Percentiles rank a stretch among this genome's conserved stretches.
phyloP scores from a whole-genome alignment of 2,113 vertebrate species.

The Tenrec ecaudatus region DNA sequence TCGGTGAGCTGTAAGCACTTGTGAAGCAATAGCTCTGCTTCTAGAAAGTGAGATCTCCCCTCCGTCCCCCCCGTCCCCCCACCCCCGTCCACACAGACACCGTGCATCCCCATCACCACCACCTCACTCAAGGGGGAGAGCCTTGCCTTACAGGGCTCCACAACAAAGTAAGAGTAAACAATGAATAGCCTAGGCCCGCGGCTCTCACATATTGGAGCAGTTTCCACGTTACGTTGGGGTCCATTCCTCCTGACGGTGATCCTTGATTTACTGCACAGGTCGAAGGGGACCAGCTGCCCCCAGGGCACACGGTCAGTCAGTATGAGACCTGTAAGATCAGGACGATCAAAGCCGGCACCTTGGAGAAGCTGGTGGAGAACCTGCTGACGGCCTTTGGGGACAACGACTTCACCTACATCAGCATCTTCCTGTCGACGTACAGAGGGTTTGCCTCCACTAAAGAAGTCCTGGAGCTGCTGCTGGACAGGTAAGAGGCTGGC shows the following conservation, averaged over 20 bases:
- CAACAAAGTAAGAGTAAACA: not conserved
- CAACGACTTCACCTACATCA: conserved; percentile 97
- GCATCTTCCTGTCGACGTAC: conserved; percentile 97
- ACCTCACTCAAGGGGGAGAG: not conserved
- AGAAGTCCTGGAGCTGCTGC: conserved; percentile 92
- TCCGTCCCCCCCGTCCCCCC: no score
- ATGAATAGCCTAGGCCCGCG: fast-evolving
- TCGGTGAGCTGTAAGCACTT: not conserved
- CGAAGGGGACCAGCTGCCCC: conserved; percentile 94
- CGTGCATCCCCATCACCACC: no score
- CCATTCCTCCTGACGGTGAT: conserved; percentile 60
- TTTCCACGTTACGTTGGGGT: not conserved
- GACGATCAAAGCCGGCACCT: conserved; percentile 94
- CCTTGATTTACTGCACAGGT: conserved; percentile 81
- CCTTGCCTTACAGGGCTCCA: not conserved
- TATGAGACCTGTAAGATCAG: conserved; percentile 97
- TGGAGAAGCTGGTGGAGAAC: conserved; percentile 97
- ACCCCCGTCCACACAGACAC: no score
- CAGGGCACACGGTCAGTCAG: conserved; percentile 95
- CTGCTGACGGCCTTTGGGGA: conserved; percentile 95
- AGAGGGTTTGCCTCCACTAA: conserved; percentile 92
- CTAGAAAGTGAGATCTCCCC: not conserved
- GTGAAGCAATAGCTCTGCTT: not conserved
- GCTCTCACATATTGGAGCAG: not conserved
- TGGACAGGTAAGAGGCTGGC: conserved; percentile 89